A percentile compares a stretch with the other conserved stretches of the same genome.
Conservation (phyloP, 2,797 vertebrate species). For the Furcifer pardalis region DNA sequence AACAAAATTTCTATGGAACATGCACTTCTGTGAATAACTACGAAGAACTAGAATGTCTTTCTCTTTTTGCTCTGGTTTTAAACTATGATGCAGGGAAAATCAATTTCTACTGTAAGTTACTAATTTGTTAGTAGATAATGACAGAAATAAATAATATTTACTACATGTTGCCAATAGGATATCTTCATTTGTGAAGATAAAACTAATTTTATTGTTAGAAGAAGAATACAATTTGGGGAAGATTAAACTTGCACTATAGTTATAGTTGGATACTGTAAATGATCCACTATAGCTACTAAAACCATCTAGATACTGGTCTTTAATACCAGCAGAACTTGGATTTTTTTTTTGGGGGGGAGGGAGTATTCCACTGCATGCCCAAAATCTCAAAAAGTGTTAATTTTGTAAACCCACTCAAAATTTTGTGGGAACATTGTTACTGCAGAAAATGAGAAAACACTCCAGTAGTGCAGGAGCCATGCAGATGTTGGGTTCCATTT, state of each 20-base stretch:
- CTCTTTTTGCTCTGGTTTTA: slow-evolving; percentile 50
- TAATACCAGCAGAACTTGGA: slow-evolving; percentile 37
- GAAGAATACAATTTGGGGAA: slow-evolving; percentile 48
- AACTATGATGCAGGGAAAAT: slow-evolving; percentile 56
- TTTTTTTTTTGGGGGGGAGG: slow-evolving; percentile 47
- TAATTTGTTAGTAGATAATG: slow-evolving; percentile 53
- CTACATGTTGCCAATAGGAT: slow-evolving; percentile 44
- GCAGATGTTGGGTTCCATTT: not conserved
- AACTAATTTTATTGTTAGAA: slow-evolving; percentile 50
- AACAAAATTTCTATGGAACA: slow-evolving; percentile 55
- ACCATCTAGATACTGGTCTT: slow-evolving; percentile 33
- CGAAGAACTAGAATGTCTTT: slow-evolving; percentile 51
- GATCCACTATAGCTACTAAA: slow-evolving; percentile 40
- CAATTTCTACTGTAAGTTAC: slow-evolving; percentile 55
- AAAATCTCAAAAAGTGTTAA: slow-evolving; percentile 57
- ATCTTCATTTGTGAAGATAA: slow-evolving; percentile 63
- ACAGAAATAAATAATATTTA: slow-evolving; percentile 43
- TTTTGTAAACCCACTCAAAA: not conserved
- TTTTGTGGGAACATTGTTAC: not conserved
- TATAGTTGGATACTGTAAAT: slow-evolving; percentile 40
- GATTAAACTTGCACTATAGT: slow-evolving; percentile 70
- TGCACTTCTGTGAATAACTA: slow-evolving; percentile 49
- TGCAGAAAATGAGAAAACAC: not conserved
- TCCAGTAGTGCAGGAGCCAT: not conserved
- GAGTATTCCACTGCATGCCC: slow-evolving; percentile 25